These are phyloP conservation scores for Panonychus citri DNA, from an alignment of 1,140 invertebrate species.

Conservation along the genomic window DNA sequence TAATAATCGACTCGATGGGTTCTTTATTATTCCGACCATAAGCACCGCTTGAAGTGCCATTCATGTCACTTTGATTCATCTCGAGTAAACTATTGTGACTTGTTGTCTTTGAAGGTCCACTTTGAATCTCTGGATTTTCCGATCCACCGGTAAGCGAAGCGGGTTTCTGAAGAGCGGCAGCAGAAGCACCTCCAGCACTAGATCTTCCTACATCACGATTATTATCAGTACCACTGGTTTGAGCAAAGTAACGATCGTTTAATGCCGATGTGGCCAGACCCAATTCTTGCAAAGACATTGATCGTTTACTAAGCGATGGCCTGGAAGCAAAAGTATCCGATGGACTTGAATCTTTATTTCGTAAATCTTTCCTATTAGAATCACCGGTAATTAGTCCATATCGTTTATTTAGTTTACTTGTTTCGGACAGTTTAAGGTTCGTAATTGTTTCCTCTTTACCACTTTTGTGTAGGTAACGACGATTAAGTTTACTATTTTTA, in stretches of 20 bases:
- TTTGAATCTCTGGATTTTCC: background rate
- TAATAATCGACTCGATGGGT: background rate
- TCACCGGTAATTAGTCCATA: constrained; percentile 24
- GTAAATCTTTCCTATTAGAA: background rate
- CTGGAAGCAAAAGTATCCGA: background rate
- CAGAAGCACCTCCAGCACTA: too few species aligned
- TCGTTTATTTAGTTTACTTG: constrained; percentile 60
- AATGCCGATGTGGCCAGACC: constrained; percentile 16
- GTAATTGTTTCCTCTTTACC: constrained; percentile 27
- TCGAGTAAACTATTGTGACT: background rate
- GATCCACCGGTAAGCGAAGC: constrained; percentile 7
- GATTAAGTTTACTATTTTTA: constrained; percentile 57
- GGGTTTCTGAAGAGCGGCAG: constrained; percentile 12
- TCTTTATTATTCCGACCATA: background rate
- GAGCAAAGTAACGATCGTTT: constrained; percentile 18
- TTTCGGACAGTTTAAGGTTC: constrained; percentile 36
- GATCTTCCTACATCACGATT: too few species aligned
- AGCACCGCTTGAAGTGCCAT: background rate
- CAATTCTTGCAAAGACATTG: constrained; percentile 14
- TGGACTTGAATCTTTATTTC: background rate
- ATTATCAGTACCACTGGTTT: background rate
- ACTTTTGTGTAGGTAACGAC: constrained; percentile 50
- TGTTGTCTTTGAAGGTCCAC: background rate
- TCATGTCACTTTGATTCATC: background rate
- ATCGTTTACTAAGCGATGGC: constrained; percentile 3